phyloP scores from a whole-genome alignment of 2,113 vertebrate genomes.

The Eonycteris spelaea region DNA sequence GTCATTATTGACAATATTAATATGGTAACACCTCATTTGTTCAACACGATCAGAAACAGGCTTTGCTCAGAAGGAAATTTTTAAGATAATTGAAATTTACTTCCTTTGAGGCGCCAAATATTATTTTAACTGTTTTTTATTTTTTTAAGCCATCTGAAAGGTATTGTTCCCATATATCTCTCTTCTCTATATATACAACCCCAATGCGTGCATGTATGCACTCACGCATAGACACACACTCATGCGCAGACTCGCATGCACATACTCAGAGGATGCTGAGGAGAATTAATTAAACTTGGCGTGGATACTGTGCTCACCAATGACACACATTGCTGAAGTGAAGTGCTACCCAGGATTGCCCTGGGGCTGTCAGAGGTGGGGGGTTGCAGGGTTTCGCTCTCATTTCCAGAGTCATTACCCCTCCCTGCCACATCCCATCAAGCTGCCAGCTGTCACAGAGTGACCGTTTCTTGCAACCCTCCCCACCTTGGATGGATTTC shows the following conservation, averaged over 20 bases:
- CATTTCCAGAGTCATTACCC: not conserved
- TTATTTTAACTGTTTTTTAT: constrained; percentile 21
- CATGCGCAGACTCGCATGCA: not conserved
- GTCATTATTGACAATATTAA: constrained; percentile 49
- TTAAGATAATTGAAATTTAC: constrained; percentile 61
- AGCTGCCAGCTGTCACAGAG: constrained; percentile 13
- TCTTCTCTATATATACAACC: not conserved
- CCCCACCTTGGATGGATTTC: not conserved
- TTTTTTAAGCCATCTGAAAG: constrained; percentile 13
- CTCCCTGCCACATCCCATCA: not conserved
- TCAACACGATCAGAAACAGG: constrained; percentile 21
- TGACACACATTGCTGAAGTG: not conserved
- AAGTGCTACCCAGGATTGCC: not conserved
- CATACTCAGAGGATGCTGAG: not conserved
- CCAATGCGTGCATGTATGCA: too few relatives aligned
- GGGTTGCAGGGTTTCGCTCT: not conserved
- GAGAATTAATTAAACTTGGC: not conserved
- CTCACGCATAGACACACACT: not conserved
- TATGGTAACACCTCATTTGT: constrained; percentile 48
- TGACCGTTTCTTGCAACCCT: not conserved
- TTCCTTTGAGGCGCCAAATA: constrained; percentile 44
- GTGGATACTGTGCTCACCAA: not conserved
- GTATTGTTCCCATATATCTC: not conserved
- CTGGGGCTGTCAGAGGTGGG: not conserved
- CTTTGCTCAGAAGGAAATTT: constrained; percentile 57